These are phyloP conservation scores for Cisticola juncidis DNA, from an alignment of 2,113 vertebrate species.

Conservation along the genomic window DNA sequence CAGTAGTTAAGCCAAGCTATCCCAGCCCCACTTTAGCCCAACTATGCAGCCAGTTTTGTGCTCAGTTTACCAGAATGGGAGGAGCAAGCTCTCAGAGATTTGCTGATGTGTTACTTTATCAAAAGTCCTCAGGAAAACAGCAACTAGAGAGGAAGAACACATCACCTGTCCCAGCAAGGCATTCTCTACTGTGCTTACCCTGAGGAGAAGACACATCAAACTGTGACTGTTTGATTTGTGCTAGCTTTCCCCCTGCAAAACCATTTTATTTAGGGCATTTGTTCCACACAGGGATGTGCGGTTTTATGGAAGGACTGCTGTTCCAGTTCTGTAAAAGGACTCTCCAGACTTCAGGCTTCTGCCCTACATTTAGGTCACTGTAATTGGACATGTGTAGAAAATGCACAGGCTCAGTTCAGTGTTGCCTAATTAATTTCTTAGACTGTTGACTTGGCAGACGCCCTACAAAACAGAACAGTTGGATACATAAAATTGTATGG, in stretches of 20 bases:
- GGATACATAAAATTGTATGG: conserved; percentile 16
- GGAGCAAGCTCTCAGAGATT: background rate
- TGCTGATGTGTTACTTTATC: background rate
- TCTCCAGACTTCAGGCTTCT: conserved; percentile 25
- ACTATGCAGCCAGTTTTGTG: background rate
- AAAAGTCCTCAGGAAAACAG: background rate
- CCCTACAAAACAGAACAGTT: conserved; percentile 22
- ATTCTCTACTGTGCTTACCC: background rate
- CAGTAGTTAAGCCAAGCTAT: background rate
- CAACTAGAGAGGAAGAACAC: background rate
- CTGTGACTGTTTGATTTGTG: background rate
- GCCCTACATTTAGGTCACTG: conserved; percentile 54
- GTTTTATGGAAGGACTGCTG: background rate
- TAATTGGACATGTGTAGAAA: conserved; percentile 57
- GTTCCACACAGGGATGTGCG: background rate
- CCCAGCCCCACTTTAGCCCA: background rate
- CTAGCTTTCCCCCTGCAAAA: background rate
- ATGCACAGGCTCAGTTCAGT: conserved; percentile 29
- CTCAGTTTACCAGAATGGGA: background rate
- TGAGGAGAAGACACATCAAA: background rate
- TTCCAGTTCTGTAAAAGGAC: background rate
- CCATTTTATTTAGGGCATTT: background rate
- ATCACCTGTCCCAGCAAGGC: background rate
- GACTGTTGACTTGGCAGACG: conserved; percentile 32
- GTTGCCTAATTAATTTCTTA: conserved; percentile 55